phyloP scores from a whole-genome alignment of 2,888 invertebrate species.

The Troides aeacus region DNA sequence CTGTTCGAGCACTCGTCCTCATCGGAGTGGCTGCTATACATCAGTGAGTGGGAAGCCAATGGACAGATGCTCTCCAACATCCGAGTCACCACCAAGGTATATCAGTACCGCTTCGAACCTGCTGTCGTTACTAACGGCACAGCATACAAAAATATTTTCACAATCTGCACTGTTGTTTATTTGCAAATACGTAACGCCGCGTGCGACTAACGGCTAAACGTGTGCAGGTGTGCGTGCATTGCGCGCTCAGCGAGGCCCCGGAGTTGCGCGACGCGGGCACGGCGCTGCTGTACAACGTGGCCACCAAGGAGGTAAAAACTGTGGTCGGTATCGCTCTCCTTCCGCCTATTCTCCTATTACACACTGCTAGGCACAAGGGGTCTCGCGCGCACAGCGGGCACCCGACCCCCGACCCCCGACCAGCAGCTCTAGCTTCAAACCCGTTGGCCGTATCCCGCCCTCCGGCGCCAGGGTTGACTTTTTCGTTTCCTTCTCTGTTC shows the following conservation, averaged over 20 bases:
- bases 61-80: slow-evolving; percentile 91
- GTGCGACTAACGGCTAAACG: slow-evolving; percentile 4
- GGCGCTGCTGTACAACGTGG: slow-evolving; percentile 93
- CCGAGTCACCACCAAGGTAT: slow-evolving; percentile 92
- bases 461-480: neutral
- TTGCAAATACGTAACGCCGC: too few species aligned
- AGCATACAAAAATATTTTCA: too few species aligned
- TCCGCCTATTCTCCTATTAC: too few species aligned
- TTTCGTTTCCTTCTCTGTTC: neutral
- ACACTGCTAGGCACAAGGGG: too few species aligned
- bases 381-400: neutral
- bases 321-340: slow-evolving; percentile 89
- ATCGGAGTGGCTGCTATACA: slow-evolving; percentile 96
- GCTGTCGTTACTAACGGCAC: neutral
- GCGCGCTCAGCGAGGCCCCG: slow-evolving; percentile 85
- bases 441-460: too few species aligned
- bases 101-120: too few species aligned
- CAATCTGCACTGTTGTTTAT: too few species aligned
- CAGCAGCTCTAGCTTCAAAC: neutral
- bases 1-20: slow-evolving; percentile 93
- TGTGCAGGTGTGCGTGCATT: slow-evolving; percentile 89
- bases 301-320: slow-evolving; percentile 97
- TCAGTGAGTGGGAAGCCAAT: slow-evolving; percentile 92
- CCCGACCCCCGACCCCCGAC: neutral
- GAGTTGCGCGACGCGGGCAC: slow-evolving; percentile 89